Evolutionary conservation across 2,113 vertebrate genomes (phyloP).

Genomic region (Toxostoma redivivum): DNA sequence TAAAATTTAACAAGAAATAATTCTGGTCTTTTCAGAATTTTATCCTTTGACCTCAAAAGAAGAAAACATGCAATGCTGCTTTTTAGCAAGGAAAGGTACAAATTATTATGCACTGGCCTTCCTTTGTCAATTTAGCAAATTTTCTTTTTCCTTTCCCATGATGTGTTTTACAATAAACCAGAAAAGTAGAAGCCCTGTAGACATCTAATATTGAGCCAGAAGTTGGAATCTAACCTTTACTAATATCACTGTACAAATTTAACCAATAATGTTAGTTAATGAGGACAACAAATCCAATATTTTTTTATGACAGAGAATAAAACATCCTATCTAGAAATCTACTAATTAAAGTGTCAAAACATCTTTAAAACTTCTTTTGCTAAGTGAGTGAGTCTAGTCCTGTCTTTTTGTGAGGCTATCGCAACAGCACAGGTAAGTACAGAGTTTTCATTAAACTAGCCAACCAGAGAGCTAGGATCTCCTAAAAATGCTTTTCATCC

Average conservation of each 20-base stretch:
- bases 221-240: neutral
- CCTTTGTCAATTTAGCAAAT: neutral
- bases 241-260: slow-evolving; percentile 40
- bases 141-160: neutral
- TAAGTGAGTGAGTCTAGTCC: neutral
- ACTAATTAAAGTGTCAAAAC: neutral
- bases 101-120: neutral
- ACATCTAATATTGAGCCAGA: neutral
- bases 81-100: neutral
- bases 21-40: slow-evolving; percentile 13
- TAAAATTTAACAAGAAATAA: slow-evolving; percentile 55
- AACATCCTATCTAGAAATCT: neutral
- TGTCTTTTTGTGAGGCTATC: neutral
- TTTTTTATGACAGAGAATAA: neutral
- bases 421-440: neutral
- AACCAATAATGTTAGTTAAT: slow-evolving; percentile 24
- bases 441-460: neutral
- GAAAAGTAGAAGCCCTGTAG: neutral
- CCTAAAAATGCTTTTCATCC: neutral
- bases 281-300: neutral
- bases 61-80: neutral
- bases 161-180: neutral
- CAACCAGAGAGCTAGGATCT: neutral
- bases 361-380: neutral
- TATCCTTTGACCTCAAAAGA: neutral